Percentiles rank a stretch among this genome's conserved stretches.
Evolutionary conservation across 2,888 invertebrate species (phyloP).

Genomic region (Parascotia fuliginaria): DNA sequence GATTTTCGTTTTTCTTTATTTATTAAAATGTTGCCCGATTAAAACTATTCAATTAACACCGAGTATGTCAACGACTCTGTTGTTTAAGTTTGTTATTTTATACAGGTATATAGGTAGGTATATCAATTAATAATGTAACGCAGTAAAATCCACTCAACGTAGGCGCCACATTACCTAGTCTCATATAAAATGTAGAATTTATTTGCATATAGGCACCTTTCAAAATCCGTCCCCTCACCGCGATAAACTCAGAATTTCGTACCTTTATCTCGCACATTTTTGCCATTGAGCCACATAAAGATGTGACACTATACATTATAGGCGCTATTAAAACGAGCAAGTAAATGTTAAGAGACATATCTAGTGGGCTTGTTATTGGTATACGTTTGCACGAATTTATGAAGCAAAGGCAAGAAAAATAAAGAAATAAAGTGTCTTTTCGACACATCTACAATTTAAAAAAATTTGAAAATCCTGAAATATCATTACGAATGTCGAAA

Average conservation of each 20-base stretch:
- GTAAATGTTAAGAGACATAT: slow-evolving; percentile 33
- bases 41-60: too few relatives aligned
- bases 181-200: slow-evolving; percentile 41
- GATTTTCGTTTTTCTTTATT: too few relatives aligned
- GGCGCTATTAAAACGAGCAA: slow-evolving; percentile 34
- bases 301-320: slow-evolving; percentile 40
- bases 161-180: slow-evolving; percentile 11
- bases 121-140: too few relatives aligned
- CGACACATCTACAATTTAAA: too few relatives aligned
- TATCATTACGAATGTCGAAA: too few relatives aligned
- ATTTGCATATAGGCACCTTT: slow-evolving; percentile 31
- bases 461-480: too few relatives aligned
- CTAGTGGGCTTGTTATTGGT: slow-evolving; percentile 17
- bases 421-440: too few relatives aligned
- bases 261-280: slow-evolving; percentile 41
- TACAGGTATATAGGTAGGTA: too few relatives aligned
- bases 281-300: slow-evolving; percentile 41
- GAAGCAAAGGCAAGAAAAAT: background rate
- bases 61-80: too few relatives aligned
- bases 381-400: too few relatives aligned
- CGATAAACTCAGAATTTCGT: slow-evolving; percentile 25
- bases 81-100: too few relatives aligned
- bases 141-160: slow-evolving; percentile 1
- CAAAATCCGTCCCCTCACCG: slow-evolving; percentile 28
- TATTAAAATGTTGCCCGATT: too few relatives aligned